Base-by-base conservation (phyloP, 1,140 invertebrate species). In the Alviniconcha marisindica region DNA sequence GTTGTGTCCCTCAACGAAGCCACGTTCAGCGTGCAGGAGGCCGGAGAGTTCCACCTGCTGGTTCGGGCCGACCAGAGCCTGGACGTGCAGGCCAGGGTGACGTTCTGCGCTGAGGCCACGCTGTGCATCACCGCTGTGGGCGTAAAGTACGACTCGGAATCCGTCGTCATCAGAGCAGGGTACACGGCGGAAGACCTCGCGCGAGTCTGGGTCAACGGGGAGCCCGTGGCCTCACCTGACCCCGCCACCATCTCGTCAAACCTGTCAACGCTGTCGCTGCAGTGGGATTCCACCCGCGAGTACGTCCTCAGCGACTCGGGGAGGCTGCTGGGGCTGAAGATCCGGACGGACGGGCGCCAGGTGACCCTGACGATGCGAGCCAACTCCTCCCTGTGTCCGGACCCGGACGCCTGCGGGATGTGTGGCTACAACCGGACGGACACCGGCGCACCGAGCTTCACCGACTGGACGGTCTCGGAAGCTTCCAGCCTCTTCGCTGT, bases 191-290 rank as follows among this genome's bases (percentile, higher is more conserved):
- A 69, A 10, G 76, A 84, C 24, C 31, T 74, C 2, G 79, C 74
- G n/a, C 28, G 66, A 31, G 18, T 87, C 24, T 87, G 86, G 86
- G 40, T 85, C 24, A 78, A 87, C 42, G 84, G 84, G 24, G n/a
- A 81, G 5, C n/a, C 4, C 15, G 69, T 79, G n/a, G 33, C 24
- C 1, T 87, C 85, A 36, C 78, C 78, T 4, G 56, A 24, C 7
- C 78, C 78, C 15, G 36, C 10, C 54, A 63, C 78, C 18, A 66
- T 63, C 56, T 7, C 60, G 3, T 63, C 38, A 12, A 31, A 33
- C 78, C 40, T 80, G 3, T 40, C 56, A 1, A 40, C 56, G 21
- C 56, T 80, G 31, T 0, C 21, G 21, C 24, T 80, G 36, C n/a
- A 15, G 18, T 80, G 78, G 78, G 56, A 80, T 15, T 80, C 78